Percentiles rank a stretch among this genome's conserved stretches.
These are phyloP conservation scores for Oriolus oriolus DNA, from an alignment of 2,113 vertebrate genomes.

Conservation along the genomic window DNA sequence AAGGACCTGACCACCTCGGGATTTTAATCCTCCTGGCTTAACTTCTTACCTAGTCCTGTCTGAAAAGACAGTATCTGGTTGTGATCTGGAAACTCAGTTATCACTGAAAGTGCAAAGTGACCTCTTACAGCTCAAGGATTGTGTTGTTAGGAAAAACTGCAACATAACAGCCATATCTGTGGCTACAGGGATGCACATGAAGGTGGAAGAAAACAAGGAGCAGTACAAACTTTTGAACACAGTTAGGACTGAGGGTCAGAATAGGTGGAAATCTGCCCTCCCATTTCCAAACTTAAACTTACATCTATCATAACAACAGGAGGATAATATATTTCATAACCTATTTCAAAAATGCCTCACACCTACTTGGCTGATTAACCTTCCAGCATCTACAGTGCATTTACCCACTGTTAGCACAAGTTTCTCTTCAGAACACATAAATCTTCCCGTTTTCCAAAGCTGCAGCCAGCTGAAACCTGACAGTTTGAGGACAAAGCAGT, in stretches of 20 bases:
- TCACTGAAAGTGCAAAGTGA: not conserved
- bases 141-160: rapidly evolving
- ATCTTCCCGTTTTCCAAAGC: constrained; percentile 37
- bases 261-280: not conserved
- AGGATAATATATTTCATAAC: not conserved
- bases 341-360: not conserved
- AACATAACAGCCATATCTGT: not conserved
- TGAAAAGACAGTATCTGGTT: not conserved
- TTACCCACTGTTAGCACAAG: not conserved
- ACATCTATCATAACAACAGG: not conserved
- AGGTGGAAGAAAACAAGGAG: not conserved
- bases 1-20: not conserved
- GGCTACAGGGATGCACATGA: not conserved
- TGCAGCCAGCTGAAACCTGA: constrained; percentile 42
- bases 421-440: constrained; percentile 18
- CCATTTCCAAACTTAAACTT: not conserved
- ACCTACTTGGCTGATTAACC: not conserved
- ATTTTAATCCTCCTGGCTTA: not conserved
- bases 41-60: not conserved
- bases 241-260: not conserved
- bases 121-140: not conserved
- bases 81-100: not conserved
- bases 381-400: not conserved
- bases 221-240: not conserved
- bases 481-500: constrained; percentile 50